phyloP scores from a whole-genome alignment of 2,113 vertebrate genomes.

The Natator depressus region DNA sequence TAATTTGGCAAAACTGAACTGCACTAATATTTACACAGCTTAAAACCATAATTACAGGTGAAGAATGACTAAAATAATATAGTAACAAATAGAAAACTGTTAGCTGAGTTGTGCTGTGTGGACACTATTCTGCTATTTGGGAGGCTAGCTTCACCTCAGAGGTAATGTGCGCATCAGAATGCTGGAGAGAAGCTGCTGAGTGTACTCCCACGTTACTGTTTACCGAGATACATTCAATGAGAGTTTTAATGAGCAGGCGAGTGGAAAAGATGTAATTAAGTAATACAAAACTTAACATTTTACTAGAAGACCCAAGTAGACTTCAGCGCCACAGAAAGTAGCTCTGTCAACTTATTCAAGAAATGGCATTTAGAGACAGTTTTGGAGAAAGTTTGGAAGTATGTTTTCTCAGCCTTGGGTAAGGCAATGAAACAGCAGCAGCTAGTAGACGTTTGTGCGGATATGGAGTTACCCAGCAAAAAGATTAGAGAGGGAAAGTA shows the following conservation, averaged over 20 bases:
- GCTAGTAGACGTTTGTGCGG: neutral
- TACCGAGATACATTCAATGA: neutral
- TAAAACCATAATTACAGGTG: neutral
- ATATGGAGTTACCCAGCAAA: neutral
- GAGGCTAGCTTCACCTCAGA: neutral
- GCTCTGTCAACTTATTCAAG: neutral
- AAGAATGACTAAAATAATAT: neutral
- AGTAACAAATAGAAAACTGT: neutral
- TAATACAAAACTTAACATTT: slow-evolving; percentile 9
- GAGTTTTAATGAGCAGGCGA: slow-evolving; percentile 6
- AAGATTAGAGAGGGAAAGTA: neutral
- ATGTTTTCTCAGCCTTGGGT: neutral
- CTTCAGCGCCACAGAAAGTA: neutral
- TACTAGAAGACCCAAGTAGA: slow-evolving; percentile 3
- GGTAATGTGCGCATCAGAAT: neutral
- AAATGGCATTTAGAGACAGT: neutral
- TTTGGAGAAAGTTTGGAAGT: slow-evolving; percentile 16
- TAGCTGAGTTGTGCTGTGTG: neutral
- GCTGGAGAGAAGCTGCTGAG: neutral
- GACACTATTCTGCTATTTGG: neutral
- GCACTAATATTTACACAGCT: neutral
- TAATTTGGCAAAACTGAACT: neutral
- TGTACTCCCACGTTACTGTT: neutral
- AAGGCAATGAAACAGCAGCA: slow-evolving; percentile 7
- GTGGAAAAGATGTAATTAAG: slow-evolving; percentile 17